These are phyloP conservation scores for Ibidorhyncha struthersii DNA, from an alignment of 2,113 vertebrate species.

Conservation along the genomic window DNA sequence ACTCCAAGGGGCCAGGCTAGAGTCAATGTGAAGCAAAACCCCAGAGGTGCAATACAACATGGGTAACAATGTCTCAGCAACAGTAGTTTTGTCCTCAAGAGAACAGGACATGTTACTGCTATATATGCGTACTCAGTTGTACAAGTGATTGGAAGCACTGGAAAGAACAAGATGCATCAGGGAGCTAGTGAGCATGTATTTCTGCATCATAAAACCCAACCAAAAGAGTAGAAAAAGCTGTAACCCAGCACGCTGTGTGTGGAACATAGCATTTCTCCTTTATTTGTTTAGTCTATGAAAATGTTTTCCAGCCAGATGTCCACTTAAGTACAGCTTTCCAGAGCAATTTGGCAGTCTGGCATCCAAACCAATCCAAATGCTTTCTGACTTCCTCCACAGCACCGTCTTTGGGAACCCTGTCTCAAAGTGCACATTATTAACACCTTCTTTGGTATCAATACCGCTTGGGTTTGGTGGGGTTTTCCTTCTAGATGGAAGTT, in stretches of 20 bases:
- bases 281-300: background rate
- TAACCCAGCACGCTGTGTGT: rapidly evolving
- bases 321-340: background rate
- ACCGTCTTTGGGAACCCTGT: background rate
- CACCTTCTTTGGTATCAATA: background rate
- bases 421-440: background rate
- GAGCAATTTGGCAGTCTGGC: background rate
- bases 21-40: background rate
- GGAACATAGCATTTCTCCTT: background rate
- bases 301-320: background rate
- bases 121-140: background rate
- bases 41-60: background rate
- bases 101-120: background rate
- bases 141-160: background rate
- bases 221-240: background rate
- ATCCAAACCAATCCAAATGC: background rate
- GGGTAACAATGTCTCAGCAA: background rate
- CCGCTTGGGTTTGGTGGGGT: background rate
- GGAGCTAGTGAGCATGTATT: background rate
- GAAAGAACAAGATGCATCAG: background rate
- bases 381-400: background rate
- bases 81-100: background rate
- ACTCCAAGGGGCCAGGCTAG: background rate
- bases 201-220: background rate
- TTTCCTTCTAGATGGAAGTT: background rate